Conservation (phyloP, 1,140 invertebrate genomes). For the Sycophaga agraensis region DNA sequence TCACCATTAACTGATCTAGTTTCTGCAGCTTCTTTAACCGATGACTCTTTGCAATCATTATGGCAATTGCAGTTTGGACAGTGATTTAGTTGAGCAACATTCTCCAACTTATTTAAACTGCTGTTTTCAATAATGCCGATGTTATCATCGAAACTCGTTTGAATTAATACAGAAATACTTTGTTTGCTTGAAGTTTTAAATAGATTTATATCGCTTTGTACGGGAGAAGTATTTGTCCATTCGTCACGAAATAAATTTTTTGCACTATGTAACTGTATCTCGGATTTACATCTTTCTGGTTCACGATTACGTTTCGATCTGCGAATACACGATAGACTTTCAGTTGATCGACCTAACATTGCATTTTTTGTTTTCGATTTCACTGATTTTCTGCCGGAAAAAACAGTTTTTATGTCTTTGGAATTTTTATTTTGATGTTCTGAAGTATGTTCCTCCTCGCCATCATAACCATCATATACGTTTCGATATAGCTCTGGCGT, state of each 20-base stretch:
- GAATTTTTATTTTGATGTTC: background rate
- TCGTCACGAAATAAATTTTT: constrained; percentile 39
- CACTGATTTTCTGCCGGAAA: constrained; percentile 42
- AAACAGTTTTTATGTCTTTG: constrained; percentile 34
- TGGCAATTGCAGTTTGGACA: constrained; percentile 14
- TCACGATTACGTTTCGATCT: constrained; percentile 42
- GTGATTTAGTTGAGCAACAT: background rate
- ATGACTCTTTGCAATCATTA: background rate
- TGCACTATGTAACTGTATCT: constrained; percentile 47
- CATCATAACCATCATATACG: background rate
- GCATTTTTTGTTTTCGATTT: constrained; percentile 43
- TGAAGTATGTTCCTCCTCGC: background rate
- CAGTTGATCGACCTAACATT: constrained; percentile 47
- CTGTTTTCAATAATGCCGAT: constrained; percentile 34
- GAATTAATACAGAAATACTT: constrained; percentile 49
- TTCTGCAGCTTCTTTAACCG: constrained; percentile 22
- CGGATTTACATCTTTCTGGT: constrained; percentile 48
- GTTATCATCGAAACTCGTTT: constrained; percentile 49
- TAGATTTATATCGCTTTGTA: constrained; percentile 33
- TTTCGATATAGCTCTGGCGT: constrained; percentile 27
- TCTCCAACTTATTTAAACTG: constrained; percentile 12
- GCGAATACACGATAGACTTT: constrained; percentile 36
- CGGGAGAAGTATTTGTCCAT: constrained; percentile 51
- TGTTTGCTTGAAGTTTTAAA: constrained; percentile 42
- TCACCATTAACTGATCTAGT: constrained; percentile 30